A percentile compares a stretch with the other conserved stretches of the same genome.
These are phyloP conservation scores for Vespertilio murinus DNA, from an alignment of 2,797 vertebrate species.

Conservation along the genomic window DNA sequence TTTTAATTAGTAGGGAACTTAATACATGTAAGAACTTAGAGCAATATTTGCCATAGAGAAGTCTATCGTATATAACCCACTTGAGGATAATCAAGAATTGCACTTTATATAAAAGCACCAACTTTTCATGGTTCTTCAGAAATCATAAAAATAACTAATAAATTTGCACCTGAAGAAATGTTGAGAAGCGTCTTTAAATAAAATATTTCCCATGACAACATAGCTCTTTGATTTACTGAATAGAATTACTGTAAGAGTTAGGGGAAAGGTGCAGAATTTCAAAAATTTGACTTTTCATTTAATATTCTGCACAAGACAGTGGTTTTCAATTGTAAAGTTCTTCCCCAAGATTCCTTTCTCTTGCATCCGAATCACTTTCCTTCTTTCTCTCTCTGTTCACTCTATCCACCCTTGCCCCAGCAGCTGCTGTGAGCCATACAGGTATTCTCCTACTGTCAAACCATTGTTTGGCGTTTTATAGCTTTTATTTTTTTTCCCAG, in stretches of 20 bases:
- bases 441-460: not conserved
- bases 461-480: not conserved
- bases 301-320: not conserved
- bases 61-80: not conserved
- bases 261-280: not conserved
- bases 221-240: not conserved
- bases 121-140: constrained; percentile 4
- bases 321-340: not conserved
- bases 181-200: not conserved
- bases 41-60: constrained; percentile 23
- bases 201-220: not conserved
- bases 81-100: not conserved
- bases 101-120: not conserved
- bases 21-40: not conserved
- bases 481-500: not conserved
- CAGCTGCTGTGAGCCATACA: not conserved
- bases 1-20: not conserved
- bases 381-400: not conserved
- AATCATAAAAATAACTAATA: constrained; percentile 45
- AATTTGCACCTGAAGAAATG: not conserved
- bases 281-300: constrained; percentile 4
- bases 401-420: not conserved
- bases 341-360: not conserved
- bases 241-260: not conserved
- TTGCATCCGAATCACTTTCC: not conserved